These are phyloP conservation scores for Protobothrops flavoviridis DNA, from an alignment of 2,113 vertebrate species.

Conservation along the genomic window DNA sequence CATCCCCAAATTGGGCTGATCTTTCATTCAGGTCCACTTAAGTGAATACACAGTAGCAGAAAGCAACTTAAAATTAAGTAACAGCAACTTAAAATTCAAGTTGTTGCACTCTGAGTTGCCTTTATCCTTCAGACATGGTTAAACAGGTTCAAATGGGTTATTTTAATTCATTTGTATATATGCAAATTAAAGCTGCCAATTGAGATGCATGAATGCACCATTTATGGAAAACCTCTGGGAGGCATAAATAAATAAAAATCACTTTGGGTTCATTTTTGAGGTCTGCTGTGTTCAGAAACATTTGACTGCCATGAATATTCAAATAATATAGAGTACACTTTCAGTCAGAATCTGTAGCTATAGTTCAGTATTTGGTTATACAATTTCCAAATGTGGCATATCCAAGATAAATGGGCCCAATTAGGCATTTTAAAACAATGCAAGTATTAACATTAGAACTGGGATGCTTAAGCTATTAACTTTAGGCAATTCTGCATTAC, in stretches of 20 bases:
- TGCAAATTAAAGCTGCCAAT: conserved; percentile 3
- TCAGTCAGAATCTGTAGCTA: neutral
- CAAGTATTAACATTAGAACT: neutral
- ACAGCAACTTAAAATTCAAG: neutral
- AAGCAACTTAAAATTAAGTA: neutral
- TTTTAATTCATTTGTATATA: conserved; percentile 4
- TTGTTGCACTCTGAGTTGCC: neutral
- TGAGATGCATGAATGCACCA: neutral
- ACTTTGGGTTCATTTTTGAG: neutral
- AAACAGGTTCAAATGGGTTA: neutral
- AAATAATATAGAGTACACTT: neutral
- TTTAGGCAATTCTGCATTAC: neutral
- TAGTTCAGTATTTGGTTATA: neutral
- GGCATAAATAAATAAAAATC: conserved; percentile 15
- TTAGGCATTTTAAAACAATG: neutral
- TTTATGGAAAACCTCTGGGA: neutral
- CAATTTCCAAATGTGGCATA: neutral
- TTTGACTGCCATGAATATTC: neutral
- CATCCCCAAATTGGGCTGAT: neutral
- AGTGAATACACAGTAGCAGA: neutral
- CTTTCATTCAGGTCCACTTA: neutral
- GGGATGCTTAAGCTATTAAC: neutral
- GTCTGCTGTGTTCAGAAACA: neutral
- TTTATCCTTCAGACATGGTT: neutral
- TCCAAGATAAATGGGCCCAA: neutral